These are phyloP conservation scores for Isaurus tuberculatus DNA, from an alignment of 92 coral and sea anemone species.

Conservation along the genomic window DNA sequence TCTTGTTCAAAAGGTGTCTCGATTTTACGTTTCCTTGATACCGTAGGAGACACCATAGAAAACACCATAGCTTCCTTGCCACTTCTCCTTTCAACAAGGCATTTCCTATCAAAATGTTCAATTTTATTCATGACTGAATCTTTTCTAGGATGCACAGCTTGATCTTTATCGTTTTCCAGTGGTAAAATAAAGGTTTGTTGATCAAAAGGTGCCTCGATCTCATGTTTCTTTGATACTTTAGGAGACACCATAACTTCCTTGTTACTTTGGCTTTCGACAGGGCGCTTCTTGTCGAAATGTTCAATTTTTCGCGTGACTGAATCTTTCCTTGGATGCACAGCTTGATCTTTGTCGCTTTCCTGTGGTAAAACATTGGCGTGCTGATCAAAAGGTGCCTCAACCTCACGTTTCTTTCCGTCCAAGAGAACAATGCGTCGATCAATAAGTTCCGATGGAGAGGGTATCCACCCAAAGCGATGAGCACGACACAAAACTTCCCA, in stretches of 20 bases:
- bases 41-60: neutral
- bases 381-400: neutral
- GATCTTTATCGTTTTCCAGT: neutral
- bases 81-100: neutral
- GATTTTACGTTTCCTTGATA: neutral
- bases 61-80: neutral
- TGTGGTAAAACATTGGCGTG: neutral
- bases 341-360: neutral
- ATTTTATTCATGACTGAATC: neutral
- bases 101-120: neutral
- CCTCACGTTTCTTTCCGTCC: neutral
- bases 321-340: neutral
- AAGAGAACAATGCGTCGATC: neutral
- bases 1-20: neutral
- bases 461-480: conserved; percentile 23
- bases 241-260: neutral
- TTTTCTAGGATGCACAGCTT: neutral
- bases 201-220: neutral
- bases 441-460: neutral
- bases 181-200: neutral
- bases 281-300: neutral
- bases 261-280: neutral
- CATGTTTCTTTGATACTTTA: neutral
- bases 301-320: neutral
- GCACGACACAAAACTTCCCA: conserved; percentile 12